Conservation (phyloP, 2,113 vertebrate genomes). For the Cyprinodon tularosa region DNA sequence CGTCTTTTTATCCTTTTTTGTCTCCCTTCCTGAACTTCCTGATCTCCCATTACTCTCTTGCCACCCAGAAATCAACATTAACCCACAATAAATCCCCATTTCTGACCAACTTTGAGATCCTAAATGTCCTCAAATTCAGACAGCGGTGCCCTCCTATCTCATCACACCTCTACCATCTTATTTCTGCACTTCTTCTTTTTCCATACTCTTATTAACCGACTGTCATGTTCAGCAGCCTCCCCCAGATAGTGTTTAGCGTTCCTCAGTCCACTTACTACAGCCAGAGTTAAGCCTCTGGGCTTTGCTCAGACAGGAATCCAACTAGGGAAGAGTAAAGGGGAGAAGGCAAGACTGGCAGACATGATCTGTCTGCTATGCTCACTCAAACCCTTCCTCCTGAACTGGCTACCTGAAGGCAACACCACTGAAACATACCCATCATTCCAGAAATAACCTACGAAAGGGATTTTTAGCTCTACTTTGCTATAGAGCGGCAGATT, state of each 20-base stretch:
- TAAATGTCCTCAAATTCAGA: slow-evolving; percentile 56
- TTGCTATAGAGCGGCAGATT: background rate
- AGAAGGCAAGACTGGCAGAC: slow-evolving; percentile 52
- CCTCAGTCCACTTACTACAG: slow-evolving; percentile 71
- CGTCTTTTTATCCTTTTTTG: slow-evolving; percentile 39
- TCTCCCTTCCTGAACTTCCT: slow-evolving; percentile 47
- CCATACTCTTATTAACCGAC: slow-evolving; percentile 72
- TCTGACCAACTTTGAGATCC: slow-evolving; percentile 33
- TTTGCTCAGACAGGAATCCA: slow-evolving; percentile 69
- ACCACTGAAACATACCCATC: background rate
- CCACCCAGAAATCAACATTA: slow-evolving; percentile 62
- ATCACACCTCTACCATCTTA: background rate
- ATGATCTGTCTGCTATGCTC: slow-evolving; percentile 59
- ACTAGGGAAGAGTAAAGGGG: slow-evolving; percentile 40
- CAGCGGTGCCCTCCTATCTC: slow-evolving; percentile 14
- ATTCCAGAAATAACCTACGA: background rate
- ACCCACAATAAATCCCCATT: background rate
- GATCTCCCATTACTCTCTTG: slow-evolving; percentile 61
- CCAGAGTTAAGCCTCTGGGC: slow-evolving; percentile 69
- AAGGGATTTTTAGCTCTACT: background rate
- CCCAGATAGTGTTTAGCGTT: slow-evolving; percentile 69
- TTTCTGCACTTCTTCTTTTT: slow-evolving; percentile 44
- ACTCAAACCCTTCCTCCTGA: slow-evolving; percentile 42
- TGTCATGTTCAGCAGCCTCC: slow-evolving; percentile 73
- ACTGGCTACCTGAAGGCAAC: slow-evolving; percentile 21